phyloP scores from a whole-genome alignment of 1,140 invertebrate genomes.

The Mycetomoellerius zeteki region DNA sequence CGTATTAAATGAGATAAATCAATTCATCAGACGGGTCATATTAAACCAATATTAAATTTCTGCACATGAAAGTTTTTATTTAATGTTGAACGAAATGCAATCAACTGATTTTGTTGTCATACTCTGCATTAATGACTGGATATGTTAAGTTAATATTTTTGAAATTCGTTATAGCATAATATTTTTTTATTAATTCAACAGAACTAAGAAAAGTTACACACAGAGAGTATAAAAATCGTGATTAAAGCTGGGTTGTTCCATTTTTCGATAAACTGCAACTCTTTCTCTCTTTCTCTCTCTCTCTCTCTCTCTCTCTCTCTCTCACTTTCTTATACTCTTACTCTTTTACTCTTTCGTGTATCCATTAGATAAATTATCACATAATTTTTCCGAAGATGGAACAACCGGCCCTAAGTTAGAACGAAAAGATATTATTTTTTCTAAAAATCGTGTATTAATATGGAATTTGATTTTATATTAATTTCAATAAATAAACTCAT shows the following conservation, averaged over 20 bases:
- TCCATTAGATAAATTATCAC: too few species aligned
- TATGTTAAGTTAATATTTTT: conserved; percentile 49
- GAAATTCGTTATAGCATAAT: conserved; percentile 24
- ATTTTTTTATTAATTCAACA: conserved; percentile 28
- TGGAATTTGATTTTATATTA: conserved; percentile 9
- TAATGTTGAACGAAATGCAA: conserved; percentile 41
- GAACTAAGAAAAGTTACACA: neutral
- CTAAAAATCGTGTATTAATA: neutral
- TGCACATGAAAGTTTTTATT: conserved; percentile 42
- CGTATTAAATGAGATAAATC: conserved; percentile 59
- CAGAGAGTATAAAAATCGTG: neutral
- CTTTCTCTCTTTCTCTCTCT: too few species aligned
- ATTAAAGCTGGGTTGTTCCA: too few species aligned
- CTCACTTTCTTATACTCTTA: too few species aligned
- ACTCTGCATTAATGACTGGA: conserved; percentile 26
- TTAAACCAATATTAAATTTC: conserved; percentile 60
- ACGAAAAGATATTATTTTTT: neutral
- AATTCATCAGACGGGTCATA: conserved; percentile 50
- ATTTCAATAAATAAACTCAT: neutral
- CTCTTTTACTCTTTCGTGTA: too few species aligned
- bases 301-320: too few species aligned
- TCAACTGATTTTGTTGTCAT: conserved; percentile 41
- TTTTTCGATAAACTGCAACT: too few species aligned
- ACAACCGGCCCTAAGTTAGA: too few species aligned
- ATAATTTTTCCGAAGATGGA: too few species aligned